Conservation (phyloP, 2,797 vertebrate genomes). For the Myripristis murdjan region DNA sequence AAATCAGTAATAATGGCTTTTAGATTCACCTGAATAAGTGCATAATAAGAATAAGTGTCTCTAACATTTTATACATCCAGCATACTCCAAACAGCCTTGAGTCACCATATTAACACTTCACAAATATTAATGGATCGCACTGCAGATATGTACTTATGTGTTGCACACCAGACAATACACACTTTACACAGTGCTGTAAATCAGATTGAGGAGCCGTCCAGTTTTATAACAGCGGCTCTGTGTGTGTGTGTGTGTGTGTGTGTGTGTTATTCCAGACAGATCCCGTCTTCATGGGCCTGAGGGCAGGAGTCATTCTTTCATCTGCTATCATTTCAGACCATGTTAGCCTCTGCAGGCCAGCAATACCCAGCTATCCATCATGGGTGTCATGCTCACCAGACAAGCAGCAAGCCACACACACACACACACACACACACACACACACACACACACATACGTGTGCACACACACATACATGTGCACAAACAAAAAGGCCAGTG, state of each 20-base stretch:
- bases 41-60: too few species aligned
- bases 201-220: conserved; percentile 9
- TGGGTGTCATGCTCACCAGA: neutral
- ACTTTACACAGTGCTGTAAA: too few species aligned
- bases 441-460: conserved; percentile 13
- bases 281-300: conserved; percentile 18
- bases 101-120: too few species aligned
- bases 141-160: neutral
- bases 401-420: neutral
- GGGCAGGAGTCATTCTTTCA: conserved; percentile 40
- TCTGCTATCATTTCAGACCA: conserved; percentile 17
- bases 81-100: too few species aligned
- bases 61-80: too few species aligned
- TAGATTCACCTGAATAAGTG: too few species aligned
- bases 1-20: too few species aligned
- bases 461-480: conserved; percentile 5
- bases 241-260: too few species aligned
- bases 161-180: neutral
- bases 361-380: neutral
- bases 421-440: neutral
- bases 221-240: conserved; percentile 31
- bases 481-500: too few species aligned
- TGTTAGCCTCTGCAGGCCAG: neutral
- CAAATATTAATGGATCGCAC: neutral
- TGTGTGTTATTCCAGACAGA: conserved; percentile 13